phyloP scores from a whole-genome alignment of 2,888 invertebrate genomes.

The Hypena proboscidalis region DNA sequence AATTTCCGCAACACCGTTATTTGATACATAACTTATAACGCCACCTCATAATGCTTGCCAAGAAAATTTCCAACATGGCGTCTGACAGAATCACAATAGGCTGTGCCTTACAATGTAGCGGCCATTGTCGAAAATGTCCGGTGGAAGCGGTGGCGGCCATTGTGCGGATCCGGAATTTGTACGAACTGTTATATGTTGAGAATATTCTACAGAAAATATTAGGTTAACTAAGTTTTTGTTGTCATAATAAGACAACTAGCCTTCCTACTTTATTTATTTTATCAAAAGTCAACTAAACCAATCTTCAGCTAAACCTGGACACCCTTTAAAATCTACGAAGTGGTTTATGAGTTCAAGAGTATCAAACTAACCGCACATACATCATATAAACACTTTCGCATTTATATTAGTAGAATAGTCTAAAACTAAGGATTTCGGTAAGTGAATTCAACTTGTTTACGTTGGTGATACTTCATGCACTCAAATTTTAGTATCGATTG shows the following conservation, averaged over 20 bases:
- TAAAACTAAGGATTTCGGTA: too few relatives aligned
- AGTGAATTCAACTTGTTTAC: too few relatives aligned
- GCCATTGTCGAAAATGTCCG: slow-evolving; percentile 51
- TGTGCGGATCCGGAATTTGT: slow-evolving; percentile 52
- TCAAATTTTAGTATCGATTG: too few relatives aligned
- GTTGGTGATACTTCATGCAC: too few relatives aligned
- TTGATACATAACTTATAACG: slow-evolving; percentile 15
- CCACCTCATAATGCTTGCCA: slow-evolving; percentile 12
- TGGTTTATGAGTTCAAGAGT: too few relatives aligned
- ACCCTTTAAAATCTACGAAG: too few relatives aligned
- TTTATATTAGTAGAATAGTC: too few relatives aligned
- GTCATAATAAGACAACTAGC: not conserved
- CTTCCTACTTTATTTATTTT: too few relatives aligned
- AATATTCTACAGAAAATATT: not conserved
- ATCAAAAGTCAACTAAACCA: too few relatives aligned
- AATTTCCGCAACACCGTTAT: not conserved
- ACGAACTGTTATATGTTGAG: slow-evolving; percentile 19
- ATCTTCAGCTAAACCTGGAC: too few relatives aligned
- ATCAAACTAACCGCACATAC: too few relatives aligned
- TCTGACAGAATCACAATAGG: slow-evolving; percentile 42
- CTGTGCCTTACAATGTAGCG: slow-evolving; percentile 21
- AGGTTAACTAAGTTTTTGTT: not conserved
- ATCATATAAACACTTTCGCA: too few relatives aligned
- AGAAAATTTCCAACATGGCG: slow-evolving; percentile 33
- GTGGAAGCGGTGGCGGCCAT: slow-evolving; percentile 68